phyloP scores from a whole-genome alignment of 2,113 vertebrate species.

The Odontesthes bonariensis region DNA sequence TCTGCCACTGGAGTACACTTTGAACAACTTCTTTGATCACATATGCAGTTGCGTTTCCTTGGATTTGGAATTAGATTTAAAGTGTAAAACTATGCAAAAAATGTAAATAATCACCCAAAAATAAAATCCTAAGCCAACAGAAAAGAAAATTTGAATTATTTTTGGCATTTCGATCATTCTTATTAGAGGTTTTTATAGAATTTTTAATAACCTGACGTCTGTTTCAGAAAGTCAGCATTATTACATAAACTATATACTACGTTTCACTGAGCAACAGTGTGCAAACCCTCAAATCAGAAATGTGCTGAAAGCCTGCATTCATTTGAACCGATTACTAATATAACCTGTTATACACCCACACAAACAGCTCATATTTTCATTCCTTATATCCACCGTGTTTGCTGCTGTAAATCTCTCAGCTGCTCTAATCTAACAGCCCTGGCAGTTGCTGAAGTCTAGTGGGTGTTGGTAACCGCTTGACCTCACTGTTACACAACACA shows the following conservation, averaged over 20 bases:
- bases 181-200: too few relatives aligned
- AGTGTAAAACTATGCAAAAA: too few relatives aligned
- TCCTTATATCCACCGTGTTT: background rate
- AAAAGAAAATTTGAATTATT: too few relatives aligned
- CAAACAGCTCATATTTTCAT: slow-evolving; percentile 7
- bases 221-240: slow-evolving; percentile 8
- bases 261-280: background rate
- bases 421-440: slow-evolving; percentile 42
- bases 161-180: background rate
- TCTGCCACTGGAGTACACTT: too few relatives aligned
- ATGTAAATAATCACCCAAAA: too few relatives aligned
- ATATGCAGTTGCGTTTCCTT: too few relatives aligned
- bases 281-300: background rate
- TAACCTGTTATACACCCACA: background rate
- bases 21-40: background rate
- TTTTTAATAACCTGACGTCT: background rate
- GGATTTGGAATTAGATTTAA: too few relatives aligned
- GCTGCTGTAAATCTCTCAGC: slow-evolving; percentile 2
- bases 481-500: slow-evolving; percentile 76
- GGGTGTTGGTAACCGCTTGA: slow-evolving; percentile 71
- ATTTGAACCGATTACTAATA: slow-evolving; percentile 10
- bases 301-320: background rate
- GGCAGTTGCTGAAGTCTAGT: slow-evolving; percentile 69
- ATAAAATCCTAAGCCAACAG: too few relatives aligned
- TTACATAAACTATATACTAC: slow-evolving; percentile 9